Base-by-base conservation (phyloP, 2,113 vertebrate species). In the Grantiella picta region DNA sequence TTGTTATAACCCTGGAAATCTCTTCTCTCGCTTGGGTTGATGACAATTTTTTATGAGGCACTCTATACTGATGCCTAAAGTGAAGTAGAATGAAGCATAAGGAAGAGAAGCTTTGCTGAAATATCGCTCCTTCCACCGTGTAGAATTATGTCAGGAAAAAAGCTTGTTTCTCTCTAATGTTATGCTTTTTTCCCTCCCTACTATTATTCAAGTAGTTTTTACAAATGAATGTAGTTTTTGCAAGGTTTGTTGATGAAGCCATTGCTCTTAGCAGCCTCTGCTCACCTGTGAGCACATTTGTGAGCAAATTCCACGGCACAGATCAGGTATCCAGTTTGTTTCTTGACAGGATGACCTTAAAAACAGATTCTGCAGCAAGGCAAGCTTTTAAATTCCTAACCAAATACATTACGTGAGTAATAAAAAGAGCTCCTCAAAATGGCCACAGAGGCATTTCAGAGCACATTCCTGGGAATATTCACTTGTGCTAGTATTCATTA, bases 381-480 rank as follows among this genome's bases (percentile, higher is more conserved):
- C 71, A 92, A 81, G 76, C 47, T 93, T 96, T 96, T 90, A 81
- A 92, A 89, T 95, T 94, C 77, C 91, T 84, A 95, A 90, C 71
- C 60, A 93, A 92, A 95, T 94, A 40, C 73, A 92, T 96, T 90
- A 83, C 1, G 22, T 64, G 47, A 75, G 86, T 96, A 96, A 97
- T 95, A 97, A 94, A 94, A 93, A 93, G 92, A 96, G 72, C 80
- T 95, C 54, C 75, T 96, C 85, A 93, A 93, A 97, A 96, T 92
- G 92, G 85, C 78, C 94, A 96, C 82, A 76, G 90, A 95, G 92
- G 87, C 90, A 90, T 97, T 95, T 93, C 60, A 77, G 75, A 94
- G 79, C 75, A 90, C 68, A 9, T 94, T 81, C 90, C 78, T 94
- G 94, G 95, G 94, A 96, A 81, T 96, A 94, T 50, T 80, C 82